Evolutionary conservation across 2,888 invertebrate genomes (phyloP).

Genomic region (Tuta absoluta): DNA sequence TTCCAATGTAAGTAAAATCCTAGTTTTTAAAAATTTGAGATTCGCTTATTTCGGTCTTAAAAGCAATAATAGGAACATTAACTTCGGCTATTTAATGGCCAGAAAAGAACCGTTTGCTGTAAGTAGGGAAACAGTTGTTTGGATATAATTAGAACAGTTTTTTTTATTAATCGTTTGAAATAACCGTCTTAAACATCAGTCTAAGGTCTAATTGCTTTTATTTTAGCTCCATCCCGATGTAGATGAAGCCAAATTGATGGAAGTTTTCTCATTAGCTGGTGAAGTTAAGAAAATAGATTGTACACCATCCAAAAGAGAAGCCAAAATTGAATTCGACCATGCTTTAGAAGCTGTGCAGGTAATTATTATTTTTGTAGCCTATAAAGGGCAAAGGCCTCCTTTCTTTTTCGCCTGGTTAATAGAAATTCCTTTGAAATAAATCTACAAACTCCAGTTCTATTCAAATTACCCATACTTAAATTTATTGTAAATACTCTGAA

Average conservation of each 20-base stretch:
- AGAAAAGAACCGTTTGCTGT: no score
- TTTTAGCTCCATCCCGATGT: constrained; percentile 36
- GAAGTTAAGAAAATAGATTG: constrained; percentile 25
- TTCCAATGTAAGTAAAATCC: neutral
- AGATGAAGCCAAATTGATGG: constrained; percentile 35
- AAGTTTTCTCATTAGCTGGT: constrained; percentile 44
- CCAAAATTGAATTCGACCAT: constrained; percentile 93
- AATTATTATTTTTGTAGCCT: neutral
- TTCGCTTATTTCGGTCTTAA: no score
- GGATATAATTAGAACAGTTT: no score
- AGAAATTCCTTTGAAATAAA: no score
- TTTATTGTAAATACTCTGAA: neutral
- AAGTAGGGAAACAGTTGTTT: no score
- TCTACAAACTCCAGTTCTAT: neutral
- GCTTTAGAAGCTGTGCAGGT: constrained; percentile 92
- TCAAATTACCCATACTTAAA: neutral
- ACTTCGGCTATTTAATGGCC: no score
- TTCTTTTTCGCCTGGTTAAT: no score
- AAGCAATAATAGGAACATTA: no score
- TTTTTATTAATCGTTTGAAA: no score
- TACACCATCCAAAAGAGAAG: constrained; percentile 47
- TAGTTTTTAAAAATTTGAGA: neutral
- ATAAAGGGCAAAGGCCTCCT: neutral
- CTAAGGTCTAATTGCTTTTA: no score
- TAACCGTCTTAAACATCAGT: no score